Percentiles rank a stretch among this genome's conserved stretches.
These are phyloP conservation scores for Pecten maximus DNA, from an alignment of 2,888 invertebrate species.

Conservation along the genomic window DNA sequence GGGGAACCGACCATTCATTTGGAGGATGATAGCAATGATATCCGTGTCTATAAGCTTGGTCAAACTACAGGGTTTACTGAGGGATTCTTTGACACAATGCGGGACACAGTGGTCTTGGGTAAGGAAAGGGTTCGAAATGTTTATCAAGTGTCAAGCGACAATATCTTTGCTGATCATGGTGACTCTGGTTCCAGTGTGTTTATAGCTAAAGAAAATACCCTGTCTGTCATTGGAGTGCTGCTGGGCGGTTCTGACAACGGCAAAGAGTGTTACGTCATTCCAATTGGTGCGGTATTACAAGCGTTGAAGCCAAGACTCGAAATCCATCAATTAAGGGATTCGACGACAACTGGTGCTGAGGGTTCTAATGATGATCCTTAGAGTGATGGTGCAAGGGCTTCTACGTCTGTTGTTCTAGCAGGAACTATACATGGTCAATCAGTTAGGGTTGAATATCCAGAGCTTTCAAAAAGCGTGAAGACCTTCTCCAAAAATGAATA, in stretches of 20 bases:
- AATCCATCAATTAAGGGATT: neutral
- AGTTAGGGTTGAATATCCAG: neutral
- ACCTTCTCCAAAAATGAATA: neutral
- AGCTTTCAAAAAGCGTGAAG: neutral
- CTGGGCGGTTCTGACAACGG: neutral
- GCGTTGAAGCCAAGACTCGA: neutral
- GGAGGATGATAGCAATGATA: neutral
- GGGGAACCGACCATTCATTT: neutral
- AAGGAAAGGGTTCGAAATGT: neutral
- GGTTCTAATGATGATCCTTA: neutral
- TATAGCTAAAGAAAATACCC: neutral
- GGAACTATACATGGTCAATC: neutral
- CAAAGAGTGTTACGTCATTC: neutral
- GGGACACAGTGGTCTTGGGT: neutral
- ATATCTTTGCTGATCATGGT: neutral
- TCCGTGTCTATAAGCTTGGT: neutral
- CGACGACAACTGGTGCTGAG: neutral
- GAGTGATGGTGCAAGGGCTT: neutral
- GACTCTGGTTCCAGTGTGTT: neutral
- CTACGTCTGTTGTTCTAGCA: neutral
- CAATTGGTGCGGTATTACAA: neutral
- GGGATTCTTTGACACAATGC: neutral
- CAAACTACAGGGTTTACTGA: neutral
- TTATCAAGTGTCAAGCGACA: neutral
- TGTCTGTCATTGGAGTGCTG: neutral